phyloP scores from a whole-genome alignment of 1,140 invertebrate genomes.

The Luehdorfia chinensis region DNA sequence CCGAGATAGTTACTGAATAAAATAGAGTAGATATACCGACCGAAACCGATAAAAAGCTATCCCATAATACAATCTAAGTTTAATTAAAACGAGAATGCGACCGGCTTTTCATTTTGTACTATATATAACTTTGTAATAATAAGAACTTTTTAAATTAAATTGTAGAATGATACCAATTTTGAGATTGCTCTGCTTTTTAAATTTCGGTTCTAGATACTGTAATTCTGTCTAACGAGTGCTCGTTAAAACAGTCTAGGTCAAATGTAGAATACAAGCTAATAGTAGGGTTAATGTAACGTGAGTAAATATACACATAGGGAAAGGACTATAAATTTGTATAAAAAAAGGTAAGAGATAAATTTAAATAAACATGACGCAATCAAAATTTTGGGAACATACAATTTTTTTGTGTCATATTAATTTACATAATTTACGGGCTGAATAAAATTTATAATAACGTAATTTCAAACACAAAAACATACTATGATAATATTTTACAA shows the following conservation, averaged over 20 bases:
- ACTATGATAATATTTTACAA: too few relatives aligned
- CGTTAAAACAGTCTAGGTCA: slow-evolving; percentile 13
- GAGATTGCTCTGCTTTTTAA: slow-evolving; percentile 1
- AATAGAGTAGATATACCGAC: slow-evolving; percentile 8
- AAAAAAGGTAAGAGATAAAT: too few relatives aligned
- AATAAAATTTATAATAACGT: too few relatives aligned
- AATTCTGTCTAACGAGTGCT: slow-evolving; percentile 11
- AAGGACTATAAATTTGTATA: too few relatives aligned
- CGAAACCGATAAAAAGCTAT: slow-evolving; percentile 14
- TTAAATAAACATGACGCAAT: too few relatives aligned
- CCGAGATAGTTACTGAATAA: too few relatives aligned
- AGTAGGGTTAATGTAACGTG: neutral
- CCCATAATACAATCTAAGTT: slow-evolving; percentile 15
- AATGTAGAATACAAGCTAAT: slow-evolving; percentile 1
- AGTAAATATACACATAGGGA: too few relatives aligned
- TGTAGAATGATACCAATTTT: slow-evolving; percentile 12
- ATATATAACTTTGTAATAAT: slow-evolving; percentile 15
- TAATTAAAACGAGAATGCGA: slow-evolving; percentile 17
- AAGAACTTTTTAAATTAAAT: too few relatives aligned
- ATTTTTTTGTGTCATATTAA: too few relatives aligned
- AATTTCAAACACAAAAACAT: too few relatives aligned
- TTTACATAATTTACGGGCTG: too few relatives aligned
- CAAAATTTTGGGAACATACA: too few relatives aligned
- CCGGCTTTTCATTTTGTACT: slow-evolving; percentile 16
- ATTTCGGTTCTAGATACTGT: slow-evolving; percentile 7